Conservation (phyloP, 2,888 invertebrate species). For the Sycophila texana region DNA sequence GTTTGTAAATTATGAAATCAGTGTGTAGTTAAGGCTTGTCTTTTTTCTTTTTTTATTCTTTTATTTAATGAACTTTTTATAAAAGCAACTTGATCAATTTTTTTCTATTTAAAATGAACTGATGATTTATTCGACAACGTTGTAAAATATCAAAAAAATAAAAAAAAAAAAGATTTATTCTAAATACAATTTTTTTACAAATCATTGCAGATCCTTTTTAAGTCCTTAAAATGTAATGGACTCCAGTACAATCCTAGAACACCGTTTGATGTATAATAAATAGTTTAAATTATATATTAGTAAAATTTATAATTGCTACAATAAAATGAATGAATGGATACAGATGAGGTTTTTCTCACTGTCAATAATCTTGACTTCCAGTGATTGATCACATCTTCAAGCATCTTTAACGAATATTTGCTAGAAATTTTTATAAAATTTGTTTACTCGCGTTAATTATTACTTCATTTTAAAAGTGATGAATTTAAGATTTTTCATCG, state of each 20-base stretch:
- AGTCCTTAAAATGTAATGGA: slow-evolving; percentile 19
- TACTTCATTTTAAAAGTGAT: too few relatives aligned
- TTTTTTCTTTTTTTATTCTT: slow-evolving; percentile 44
- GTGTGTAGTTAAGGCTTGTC: slow-evolving; percentile 15
- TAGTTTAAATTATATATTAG: too few relatives aligned
- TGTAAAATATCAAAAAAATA: slow-evolving; percentile 41
- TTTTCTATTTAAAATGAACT: slow-evolving; percentile 42
- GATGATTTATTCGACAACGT: slow-evolving; percentile 14
- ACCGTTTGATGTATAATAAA: too few relatives aligned
- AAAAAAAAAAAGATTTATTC: slow-evolving; percentile 42
- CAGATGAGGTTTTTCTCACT: too few relatives aligned
- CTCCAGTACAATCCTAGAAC: neutral
- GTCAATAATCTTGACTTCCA: too few relatives aligned
- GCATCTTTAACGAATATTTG: too few relatives aligned
- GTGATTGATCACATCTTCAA: too few relatives aligned
- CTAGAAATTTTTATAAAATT: too few relatives aligned
- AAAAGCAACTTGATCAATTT: slow-evolving; percentile 36
- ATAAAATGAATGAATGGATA: too few relatives aligned
- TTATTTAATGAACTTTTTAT: slow-evolving; percentile 52
- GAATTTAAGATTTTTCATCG: too few relatives aligned
- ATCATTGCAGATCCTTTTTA: slow-evolving; percentile 8
- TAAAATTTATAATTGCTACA: too few relatives aligned
- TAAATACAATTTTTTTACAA: slow-evolving; percentile 44
- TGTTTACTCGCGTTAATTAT: too few relatives aligned
- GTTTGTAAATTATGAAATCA: slow-evolving; percentile 63